These are phyloP conservation scores for Dendrocincla tyrannina DNA, from an alignment of 2,797 vertebrate species.

Conservation along the genomic window DNA sequence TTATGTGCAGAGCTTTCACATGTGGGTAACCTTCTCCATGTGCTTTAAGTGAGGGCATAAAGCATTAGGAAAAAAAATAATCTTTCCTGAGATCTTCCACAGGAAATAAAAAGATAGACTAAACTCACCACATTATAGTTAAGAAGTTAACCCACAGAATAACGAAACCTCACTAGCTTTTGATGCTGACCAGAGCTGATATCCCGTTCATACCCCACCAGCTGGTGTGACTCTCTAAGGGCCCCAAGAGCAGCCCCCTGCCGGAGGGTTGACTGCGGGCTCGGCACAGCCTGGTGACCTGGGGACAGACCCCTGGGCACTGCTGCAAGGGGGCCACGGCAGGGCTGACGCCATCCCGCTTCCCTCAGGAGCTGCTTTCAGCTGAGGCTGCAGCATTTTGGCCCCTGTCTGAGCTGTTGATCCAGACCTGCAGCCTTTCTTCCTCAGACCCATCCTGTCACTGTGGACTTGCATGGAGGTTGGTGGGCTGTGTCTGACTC, in stretches of 20 bases:
- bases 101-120: not conserved
- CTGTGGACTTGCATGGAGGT: not conserved
- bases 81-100: not conserved
- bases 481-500: not conserved
- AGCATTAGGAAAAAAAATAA: not conserved
- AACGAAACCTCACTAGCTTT: not conserved
- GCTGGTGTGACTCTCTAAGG: fast-evolving
- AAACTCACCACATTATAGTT: not conserved
- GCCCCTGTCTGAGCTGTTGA: not conserved
- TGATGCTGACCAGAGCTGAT: not conserved
- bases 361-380: not conserved
- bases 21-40: fast-evolving
- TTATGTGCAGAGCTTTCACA: not conserved
- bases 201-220: not conserved
- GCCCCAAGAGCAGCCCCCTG: not conserved
- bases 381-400: not conserved
- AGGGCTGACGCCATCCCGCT: fast-evolving
- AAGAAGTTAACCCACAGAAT: not conserved
- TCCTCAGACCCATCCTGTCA: not conserved
- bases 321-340: fast-evolving
- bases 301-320: not conserved
- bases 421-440: not conserved
- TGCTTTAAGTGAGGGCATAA: not conserved
- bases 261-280: not conserved
- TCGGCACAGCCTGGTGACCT: fast-evolving